Evolutionary conservation across 2,888 invertebrate genomes (phyloP), one percentile per base, ranked within the genome.

Genomic region (Calliopum simillimum): DNA sequence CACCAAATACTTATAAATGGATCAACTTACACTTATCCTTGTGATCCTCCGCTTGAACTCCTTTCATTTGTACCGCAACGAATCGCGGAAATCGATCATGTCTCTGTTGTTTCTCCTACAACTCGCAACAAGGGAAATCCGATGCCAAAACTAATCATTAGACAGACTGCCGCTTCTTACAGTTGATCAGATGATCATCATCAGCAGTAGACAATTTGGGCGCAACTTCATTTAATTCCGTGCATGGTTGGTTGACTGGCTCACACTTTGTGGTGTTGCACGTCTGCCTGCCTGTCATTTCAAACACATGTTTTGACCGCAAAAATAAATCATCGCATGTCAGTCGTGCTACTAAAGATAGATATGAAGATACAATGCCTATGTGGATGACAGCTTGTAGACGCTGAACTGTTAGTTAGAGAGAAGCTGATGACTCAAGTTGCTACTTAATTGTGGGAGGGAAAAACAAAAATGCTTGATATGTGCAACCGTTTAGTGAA

Each of bases 291-390:
- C n/a, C 84, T 85, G 85, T 85, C 85, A 84, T 75, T 81, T 86
- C 84, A 79, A 84, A 84, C 86, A 86, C 82, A 86, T 86, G 85
- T 86, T 86, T 86, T 86, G 85, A 86, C 86, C 86, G 82, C 83
- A 77, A 70, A 79, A 84, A 86, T 86, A 86, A 86, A 86, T 86
- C 85, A 86, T 84, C 81, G 76, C 76, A 76, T 78, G 76, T 78
- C 78, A 76, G 76, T 79, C 81, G 78, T 83, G 78, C 77, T 82
- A 77, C n/a, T n/a, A n/a, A n/a, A 41, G 47, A 44, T 21, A 33
- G 67, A 58, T 58, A 44, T 61, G 44, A 58, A 47, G 58, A 46
- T 33, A 8, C 8, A 1, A n/a, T n/a, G n/a, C n/a, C n/a, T n/a
- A n/a, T n/a, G 8, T 33, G 8, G 41, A 58, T 59, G 44, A 67